Evolutionary conservation across 2,797 vertebrate genomes (phyloP).

Genomic region (Channallabes apus): DNA sequence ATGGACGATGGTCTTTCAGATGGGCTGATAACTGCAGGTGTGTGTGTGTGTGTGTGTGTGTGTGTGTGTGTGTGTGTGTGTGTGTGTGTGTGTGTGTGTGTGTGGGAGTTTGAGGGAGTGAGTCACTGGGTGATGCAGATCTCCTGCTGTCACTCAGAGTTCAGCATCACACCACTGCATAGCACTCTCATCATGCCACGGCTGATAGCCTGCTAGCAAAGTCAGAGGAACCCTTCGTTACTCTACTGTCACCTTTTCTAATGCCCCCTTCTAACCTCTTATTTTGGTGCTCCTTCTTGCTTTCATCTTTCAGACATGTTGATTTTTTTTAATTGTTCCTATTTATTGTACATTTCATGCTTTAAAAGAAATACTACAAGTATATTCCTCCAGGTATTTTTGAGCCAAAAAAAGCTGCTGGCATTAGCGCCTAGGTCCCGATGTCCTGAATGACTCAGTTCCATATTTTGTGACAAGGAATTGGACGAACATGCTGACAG

Average conservation of each 20-base stretch:
- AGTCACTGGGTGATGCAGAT: slow-evolving; percentile 49
- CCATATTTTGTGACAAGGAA: slow-evolving; percentile 37
- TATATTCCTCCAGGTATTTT: background rate
- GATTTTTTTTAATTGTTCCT: background rate
- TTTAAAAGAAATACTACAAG: background rate
- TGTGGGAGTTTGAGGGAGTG: slow-evolving; percentile 41
- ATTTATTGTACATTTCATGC: background rate
- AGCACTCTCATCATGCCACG: slow-evolving; percentile 27
- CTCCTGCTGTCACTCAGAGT: slow-evolving; percentile 51
- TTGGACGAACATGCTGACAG: slow-evolving; percentile 33
- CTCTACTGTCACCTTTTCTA: slow-evolving; percentile 36
- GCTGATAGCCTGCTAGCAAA: slow-evolving; percentile 39
- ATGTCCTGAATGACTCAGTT: slow-evolving; percentile 44
- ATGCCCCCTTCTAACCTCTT: slow-evolving; percentile 1
- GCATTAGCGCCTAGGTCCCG: slow-evolving; percentile 17
- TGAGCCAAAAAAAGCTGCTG: background rate
- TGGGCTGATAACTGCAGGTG: slow-evolving; percentile 8
- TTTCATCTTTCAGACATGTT: slow-evolving; percentile 26
- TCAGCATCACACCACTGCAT: slow-evolving; percentile 47
- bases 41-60: too few relatives aligned
- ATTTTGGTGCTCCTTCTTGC: background rate
- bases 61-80: too few relatives aligned
- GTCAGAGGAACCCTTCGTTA: slow-evolving; percentile 30
- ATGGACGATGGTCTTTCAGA: background rate
- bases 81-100: slow-evolving; percentile 22